A percentile compares a stretch with the other conserved stretches of the same genome.
Conservation (phyloP, 1,140 invertebrate genomes). For the Aphaenogaster floridana region DNA sequence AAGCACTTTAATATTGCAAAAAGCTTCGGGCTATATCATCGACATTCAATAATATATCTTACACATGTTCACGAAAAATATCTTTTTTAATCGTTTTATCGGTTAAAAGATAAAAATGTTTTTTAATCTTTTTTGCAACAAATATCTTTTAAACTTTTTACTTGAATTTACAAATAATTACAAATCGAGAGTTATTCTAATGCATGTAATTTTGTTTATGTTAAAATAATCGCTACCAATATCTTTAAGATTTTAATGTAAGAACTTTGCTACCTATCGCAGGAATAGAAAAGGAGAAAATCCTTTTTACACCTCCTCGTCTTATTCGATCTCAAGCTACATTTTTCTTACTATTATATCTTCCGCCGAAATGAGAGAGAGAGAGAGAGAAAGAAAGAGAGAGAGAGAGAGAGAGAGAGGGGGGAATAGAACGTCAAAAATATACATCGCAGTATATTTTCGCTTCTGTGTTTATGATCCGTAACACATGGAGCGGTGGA, state of each 20-base stretch:
- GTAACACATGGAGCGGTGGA: not conserved
- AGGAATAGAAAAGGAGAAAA: not conserved
- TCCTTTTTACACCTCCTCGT: not conserved
- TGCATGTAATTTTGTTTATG: not conserved
- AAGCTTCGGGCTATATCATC: not conserved
- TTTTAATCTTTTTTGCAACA: too few species aligned
- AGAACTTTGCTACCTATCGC: not conserved
- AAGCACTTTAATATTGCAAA: slow-evolving; percentile 19
- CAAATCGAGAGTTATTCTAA: not conserved
- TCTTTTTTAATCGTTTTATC: too few species aligned
- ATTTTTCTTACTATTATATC: not conserved
- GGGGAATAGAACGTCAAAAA: slow-evolving; percentile 28
- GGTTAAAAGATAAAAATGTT: too few species aligned
- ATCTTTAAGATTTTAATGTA: not conserved
- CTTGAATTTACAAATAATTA: not conserved
- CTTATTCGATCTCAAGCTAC: not conserved
- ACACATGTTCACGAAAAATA: not conserved
- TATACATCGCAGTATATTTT: slow-evolving; percentile 41
- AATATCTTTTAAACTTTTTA: not conserved
- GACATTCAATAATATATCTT: not conserved
- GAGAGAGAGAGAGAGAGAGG: too few species aligned
- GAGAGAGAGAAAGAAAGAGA: too few species aligned
- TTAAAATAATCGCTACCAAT: not conserved
- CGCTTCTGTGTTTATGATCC: slow-evolving; percentile 32
- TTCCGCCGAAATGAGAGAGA: not conserved